phyloP scores from a whole-genome alignment of 2,113 vertebrate species.

The Callochromis pleurospilus region DNA sequence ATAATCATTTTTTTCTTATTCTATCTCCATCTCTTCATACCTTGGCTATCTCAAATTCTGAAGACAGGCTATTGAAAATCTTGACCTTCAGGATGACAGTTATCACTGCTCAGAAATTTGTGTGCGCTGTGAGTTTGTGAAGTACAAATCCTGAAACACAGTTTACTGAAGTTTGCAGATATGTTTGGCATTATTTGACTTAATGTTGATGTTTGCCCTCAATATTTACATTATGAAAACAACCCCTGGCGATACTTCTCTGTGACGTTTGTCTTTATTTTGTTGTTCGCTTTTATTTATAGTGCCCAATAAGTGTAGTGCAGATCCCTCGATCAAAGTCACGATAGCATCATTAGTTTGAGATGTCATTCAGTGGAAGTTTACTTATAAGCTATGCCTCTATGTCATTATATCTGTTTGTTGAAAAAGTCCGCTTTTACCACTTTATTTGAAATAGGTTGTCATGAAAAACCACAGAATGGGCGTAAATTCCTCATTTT shows the following conservation, averaged over 20 bases:
- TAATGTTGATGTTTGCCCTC: background rate
- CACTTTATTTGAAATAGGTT: background rate
- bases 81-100: constrained; percentile 61
- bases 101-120: constrained; percentile 36
- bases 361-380: background rate
- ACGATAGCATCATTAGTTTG: background rate
- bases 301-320: background rate
- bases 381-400: background rate
- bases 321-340: background rate
- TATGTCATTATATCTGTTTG: background rate
- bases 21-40: constrained; percentile 48
- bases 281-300: background rate
- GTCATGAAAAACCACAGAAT: background rate
- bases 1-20: constrained; percentile 62
- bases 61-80: constrained; percentile 35
- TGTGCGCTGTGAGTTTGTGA: constrained; percentile 11
- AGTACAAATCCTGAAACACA: constrained; percentile 14
- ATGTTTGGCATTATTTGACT: background rate
- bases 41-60: constrained; percentile 19
- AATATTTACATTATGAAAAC: background rate
- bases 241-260: background rate
- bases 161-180: constrained; percentile 7
- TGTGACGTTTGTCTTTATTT: background rate
- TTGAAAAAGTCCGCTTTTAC: background rate
- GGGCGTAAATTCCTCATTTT: background rate